A percentile compares a stretch with the other conserved stretches of the same genome.
These are phyloP conservation scores for Zapus hudsonius DNA, from an alignment of 2,113 vertebrate species.

Conservation along the genomic window DNA sequence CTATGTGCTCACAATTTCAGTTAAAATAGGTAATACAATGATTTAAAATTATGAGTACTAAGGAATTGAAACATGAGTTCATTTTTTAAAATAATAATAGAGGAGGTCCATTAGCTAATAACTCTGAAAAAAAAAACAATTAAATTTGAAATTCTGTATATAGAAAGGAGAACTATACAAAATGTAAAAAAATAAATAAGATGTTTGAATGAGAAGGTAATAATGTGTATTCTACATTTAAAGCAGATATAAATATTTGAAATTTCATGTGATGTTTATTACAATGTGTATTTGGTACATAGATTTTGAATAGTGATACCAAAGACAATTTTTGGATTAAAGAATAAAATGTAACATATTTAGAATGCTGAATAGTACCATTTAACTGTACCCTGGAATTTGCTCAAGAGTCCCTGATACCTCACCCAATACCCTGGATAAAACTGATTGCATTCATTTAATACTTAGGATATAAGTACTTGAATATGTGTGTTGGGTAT, in stretches of 20 bases:
- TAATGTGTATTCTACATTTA: background rate
- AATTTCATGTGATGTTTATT: no score
- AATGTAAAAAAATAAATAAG: background rate
- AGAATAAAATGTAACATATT: background rate
- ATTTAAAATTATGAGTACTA: background rate
- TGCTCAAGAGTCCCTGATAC: fast-evolving
- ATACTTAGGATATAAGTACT: no score
- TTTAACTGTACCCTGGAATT: no score
- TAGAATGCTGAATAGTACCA: background rate
- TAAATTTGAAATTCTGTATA: background rate
- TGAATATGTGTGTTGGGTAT: no score
- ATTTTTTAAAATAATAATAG: background rate
- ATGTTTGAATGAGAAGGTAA: background rate
- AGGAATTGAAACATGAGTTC: background rate
- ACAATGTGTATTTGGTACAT: background rate
- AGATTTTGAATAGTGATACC: background rate
- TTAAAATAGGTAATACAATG: no score
- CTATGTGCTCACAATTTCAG: no score
- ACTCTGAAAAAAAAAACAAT: background rate
- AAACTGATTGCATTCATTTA: no score
- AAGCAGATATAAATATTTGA: background rate
- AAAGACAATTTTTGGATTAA: background rate
- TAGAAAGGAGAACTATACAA: background rate
- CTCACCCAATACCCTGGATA: background rate
- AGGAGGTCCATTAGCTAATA: background rate